Base-by-base conservation (phyloP, 2,797 vertebrate species). In the Miichthys miiuy region DNA sequence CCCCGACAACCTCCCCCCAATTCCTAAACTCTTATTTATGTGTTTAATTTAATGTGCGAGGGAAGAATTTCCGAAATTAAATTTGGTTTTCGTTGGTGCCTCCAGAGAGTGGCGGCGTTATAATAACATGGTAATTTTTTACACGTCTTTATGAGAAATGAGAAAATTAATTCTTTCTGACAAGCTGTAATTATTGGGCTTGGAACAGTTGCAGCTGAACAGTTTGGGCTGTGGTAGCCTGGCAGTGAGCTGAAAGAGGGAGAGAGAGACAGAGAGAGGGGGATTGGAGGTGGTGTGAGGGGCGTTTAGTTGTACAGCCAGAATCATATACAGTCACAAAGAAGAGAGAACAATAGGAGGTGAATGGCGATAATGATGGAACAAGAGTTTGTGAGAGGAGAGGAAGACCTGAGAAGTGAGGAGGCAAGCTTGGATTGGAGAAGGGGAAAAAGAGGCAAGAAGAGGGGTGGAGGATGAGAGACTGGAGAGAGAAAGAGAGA, bases 91-190 rank as follows among this genome's bases (percentile, higher is more conserved):
- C 95, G 96, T 96, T 61, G 82, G 96, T 96, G 97, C 97, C 98
- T 98, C 97, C 96, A 97, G 98, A 98, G 98, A 99, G 97, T 96
- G 97, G 96, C 96, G 95, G 97, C 95, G 97, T 98, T 93, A 98
- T 98, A 99, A 99, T 99, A 98, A 99, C 98, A 99, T 98, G 97
- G 96, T 98, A 97, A 99, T 99, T 99, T 98, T 93, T 91, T 92
- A 98, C 97, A 98, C 97, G 97, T 98, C 97, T 98, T 98, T 97
- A 98, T 99, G 98, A 99, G 97, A 98, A 99, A 99, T 99, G 97
- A 97, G 97, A 98, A 98, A 99, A 99, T 99, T 98, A 98, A 99
- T 99, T 98, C 96, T 97, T 99, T 98, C 96, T 99, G 98, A 99
- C 98, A 99, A 99, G 97, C 98, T 98, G 97, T 98, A 99, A 99